Conservation (phyloP, 2,888 invertebrate genomes). For the Pristionchus fissidentatus region DNA sequence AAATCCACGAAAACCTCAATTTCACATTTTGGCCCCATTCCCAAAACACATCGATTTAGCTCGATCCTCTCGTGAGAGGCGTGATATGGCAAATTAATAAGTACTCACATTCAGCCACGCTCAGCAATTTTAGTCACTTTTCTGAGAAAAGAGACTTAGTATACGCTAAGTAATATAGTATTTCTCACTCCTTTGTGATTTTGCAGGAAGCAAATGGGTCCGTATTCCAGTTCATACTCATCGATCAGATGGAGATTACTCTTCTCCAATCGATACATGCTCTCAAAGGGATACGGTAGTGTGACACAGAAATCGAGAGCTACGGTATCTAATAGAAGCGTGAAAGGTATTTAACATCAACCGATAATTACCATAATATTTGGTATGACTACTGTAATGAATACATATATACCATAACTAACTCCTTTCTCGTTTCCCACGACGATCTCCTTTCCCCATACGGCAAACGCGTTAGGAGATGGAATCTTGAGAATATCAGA, state of each 20-base stretch:
- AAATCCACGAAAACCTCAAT: no score
- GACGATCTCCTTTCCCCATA: constrained; percentile 1
- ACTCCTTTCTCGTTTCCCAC: neutral
- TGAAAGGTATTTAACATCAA: neutral
- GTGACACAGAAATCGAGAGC: neutral
- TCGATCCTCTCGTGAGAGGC: no score
- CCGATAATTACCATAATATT: no score
- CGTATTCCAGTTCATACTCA: neutral
- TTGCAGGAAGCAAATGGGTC: neutral
- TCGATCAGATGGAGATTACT: neutral
- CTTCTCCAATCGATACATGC: neutral
- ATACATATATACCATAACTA: neutral
- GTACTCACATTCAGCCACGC: no score
- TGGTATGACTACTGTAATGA: neutral
- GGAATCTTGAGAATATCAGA: neutral
- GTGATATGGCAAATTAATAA: no score
- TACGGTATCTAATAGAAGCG: neutral
- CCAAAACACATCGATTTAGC: no score
- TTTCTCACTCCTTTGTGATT: neutral
- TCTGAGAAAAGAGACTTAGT: no score
- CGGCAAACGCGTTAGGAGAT: neutral
- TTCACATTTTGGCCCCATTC: no score
- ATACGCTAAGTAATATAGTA: neutral
- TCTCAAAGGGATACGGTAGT: neutral
- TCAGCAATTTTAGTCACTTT: no score